Evolutionary conservation across 2,113 vertebrate species (phyloP).

Genomic region (Leucoraja erinaceus): DNA sequence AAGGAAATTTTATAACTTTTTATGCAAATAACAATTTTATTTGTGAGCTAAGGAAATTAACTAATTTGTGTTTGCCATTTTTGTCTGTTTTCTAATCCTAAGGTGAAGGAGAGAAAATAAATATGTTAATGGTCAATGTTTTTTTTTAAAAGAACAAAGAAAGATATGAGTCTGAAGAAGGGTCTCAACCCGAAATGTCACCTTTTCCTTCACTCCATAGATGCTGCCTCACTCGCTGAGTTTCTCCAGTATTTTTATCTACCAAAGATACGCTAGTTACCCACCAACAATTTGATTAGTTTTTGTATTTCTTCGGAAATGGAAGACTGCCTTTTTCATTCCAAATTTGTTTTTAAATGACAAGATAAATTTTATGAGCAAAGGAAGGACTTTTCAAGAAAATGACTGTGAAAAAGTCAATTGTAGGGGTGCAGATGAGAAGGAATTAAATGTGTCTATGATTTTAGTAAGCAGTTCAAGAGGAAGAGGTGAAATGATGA

Average conservation of each 20-base stretch:
- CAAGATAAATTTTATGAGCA: not conserved
- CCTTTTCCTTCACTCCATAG: too few species aligned
- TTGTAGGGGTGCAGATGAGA: not conserved
- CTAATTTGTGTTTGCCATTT: not conserved
- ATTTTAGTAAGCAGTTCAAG: too few species aligned
- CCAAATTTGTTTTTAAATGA: not conserved
- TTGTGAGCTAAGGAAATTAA: not conserved
- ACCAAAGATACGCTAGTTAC: too few species aligned
- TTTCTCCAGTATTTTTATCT: too few species aligned
- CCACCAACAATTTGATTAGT: not conserved
- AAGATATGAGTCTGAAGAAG: too few species aligned
- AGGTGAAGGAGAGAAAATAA: not conserved
- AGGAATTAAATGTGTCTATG: not conserved
- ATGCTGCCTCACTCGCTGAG: too few species aligned
- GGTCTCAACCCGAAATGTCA: too few species aligned
- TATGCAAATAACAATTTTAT: not conserved
- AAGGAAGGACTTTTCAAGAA: not conserved
- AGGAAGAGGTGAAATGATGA: not conserved
- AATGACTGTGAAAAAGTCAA: not conserved
- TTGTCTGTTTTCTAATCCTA: not conserved
- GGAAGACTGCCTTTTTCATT: not conserved
- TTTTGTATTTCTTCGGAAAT: not conserved
- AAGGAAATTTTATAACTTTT: not conserved
- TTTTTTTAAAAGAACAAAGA: too few species aligned
- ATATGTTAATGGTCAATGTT: not conserved